phyloP scores from a whole-genome alignment of 2,888 invertebrate genomes.

The Epinotia demarniana region DNA sequence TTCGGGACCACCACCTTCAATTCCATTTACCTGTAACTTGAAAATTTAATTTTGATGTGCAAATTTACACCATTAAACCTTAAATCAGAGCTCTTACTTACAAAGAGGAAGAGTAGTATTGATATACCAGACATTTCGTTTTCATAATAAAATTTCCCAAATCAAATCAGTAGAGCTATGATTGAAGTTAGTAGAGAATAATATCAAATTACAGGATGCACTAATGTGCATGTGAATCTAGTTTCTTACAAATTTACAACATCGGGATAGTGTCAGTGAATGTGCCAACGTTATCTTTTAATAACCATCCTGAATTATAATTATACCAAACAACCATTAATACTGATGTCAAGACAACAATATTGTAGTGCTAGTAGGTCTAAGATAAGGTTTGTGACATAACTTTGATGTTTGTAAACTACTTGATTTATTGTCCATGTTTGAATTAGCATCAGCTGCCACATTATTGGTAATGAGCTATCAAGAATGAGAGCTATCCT shows the following conservation, averaged over 20 bases:
- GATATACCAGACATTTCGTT: neutral
- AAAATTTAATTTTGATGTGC: slow-evolving; percentile 35
- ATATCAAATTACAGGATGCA: too few relatives aligned
- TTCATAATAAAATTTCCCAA: neutral
- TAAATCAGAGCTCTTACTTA: neutral
- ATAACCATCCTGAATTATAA: neutral
- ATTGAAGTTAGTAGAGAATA: too few relatives aligned
- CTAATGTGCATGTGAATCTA: too few relatives aligned
- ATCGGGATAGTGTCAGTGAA: neutral
- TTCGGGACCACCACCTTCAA: slow-evolving; percentile 93
- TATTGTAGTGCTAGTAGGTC: neutral
- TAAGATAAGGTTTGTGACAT: neutral
- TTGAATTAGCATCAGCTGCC: neutral
- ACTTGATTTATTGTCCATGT: neutral
- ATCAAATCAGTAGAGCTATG: too few relatives aligned
- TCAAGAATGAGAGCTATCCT: neutral
- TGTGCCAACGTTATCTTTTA: neutral
- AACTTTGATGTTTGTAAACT: slow-evolving; percentile 1
- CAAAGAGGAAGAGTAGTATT: neutral
- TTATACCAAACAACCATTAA: neutral
- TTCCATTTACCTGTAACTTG: slow-evolving; percentile 87
- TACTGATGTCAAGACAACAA: neutral
- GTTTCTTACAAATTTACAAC: too few relatives aligned
- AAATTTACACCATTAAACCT: neutral
- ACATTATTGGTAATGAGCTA: neutral